A percentile compares a stretch with the other conserved stretches of the same genome.
Evolutionary conservation across 2,113 vertebrate genomes (phyloP).

Genomic region (Noturus placidus): DNA sequence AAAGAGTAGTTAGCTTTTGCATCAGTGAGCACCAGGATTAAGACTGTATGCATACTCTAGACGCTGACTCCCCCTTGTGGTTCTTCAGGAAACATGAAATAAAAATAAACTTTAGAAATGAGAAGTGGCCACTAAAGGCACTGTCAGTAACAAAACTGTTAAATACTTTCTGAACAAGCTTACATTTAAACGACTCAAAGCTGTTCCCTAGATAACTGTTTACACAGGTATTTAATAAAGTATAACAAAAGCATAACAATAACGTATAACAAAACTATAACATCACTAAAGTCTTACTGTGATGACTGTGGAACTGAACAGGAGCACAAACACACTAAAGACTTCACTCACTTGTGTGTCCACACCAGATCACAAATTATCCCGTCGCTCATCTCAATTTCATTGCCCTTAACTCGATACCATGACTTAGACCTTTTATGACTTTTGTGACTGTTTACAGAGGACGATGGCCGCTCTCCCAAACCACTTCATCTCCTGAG

Average conservation of each 20-base stretch:
- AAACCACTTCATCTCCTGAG: neutral
- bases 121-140: neutral
- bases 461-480: neutral
- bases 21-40: neutral
- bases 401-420: neutral
- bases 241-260: neutral
- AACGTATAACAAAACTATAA: neutral
- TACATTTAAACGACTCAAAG: constrained; percentile 16
- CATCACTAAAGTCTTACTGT: neutral
- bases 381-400: neutral
- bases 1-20: neutral
- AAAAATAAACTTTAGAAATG: neutral
- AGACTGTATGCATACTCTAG: neutral
- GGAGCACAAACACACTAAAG: neutral
- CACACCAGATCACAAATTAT: neutral
- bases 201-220: neutral
- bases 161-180: constrained; percentile 34
- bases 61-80: constrained; percentile 33
- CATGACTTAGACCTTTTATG: neutral
- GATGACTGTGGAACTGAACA: constrained; percentile 1
- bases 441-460: neutral
- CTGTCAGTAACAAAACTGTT: constrained; percentile 1
- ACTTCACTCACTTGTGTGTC: neutral
- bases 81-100: neutral
- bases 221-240: neutral